A percentile compares a stretch with the other conserved stretches of the same genome.
phyloP scores from a whole-genome alignment of 2,888 invertebrate genomes.

The Antheraea yamamai region DNA sequence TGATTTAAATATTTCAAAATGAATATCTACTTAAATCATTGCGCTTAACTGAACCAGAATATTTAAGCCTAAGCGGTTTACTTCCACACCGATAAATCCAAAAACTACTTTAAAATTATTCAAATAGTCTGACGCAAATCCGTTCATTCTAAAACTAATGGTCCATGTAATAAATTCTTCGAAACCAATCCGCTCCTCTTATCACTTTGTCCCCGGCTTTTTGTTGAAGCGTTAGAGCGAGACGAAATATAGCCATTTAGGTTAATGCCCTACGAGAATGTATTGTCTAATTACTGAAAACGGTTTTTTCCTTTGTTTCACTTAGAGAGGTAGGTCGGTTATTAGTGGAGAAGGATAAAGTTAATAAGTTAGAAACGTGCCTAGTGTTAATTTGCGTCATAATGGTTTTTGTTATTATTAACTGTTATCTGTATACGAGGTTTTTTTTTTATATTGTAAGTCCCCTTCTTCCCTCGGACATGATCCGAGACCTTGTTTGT shows the following conservation, averaged over 20 bases:
- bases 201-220: conserved; percentile 34
- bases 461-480: too few relatives aligned
- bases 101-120: conserved; percentile 12
- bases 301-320: conserved; percentile 44
- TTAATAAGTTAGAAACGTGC: conserved; percentile 43
- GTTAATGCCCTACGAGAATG: conserved; percentile 60
- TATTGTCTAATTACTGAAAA: conserved; percentile 64
- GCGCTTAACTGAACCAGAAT: background rate
- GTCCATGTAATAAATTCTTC: conserved; percentile 17
- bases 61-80: conserved; percentile 1
- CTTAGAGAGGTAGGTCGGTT: conserved; percentile 23
- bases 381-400: conserved; percentile 37
- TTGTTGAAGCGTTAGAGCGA: conserved; percentile 34
- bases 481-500: too few relatives aligned
- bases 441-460: too few relatives aligned
- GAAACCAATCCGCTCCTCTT: conserved; percentile 22
- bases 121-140: conserved; percentile 8
- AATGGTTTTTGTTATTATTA: conserved; percentile 36
- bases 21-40: background rate
- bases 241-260: conserved; percentile 56
- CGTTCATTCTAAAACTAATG: conserved; percentile 16
- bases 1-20: background rate
- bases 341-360: conserved; percentile 21
- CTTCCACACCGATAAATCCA: conserved; percentile 4
- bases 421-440: background rate